Evolutionary conservation across 2,797 vertebrate genomes (phyloP).

Genomic region (Pipistrellus kuhlii): DNA sequence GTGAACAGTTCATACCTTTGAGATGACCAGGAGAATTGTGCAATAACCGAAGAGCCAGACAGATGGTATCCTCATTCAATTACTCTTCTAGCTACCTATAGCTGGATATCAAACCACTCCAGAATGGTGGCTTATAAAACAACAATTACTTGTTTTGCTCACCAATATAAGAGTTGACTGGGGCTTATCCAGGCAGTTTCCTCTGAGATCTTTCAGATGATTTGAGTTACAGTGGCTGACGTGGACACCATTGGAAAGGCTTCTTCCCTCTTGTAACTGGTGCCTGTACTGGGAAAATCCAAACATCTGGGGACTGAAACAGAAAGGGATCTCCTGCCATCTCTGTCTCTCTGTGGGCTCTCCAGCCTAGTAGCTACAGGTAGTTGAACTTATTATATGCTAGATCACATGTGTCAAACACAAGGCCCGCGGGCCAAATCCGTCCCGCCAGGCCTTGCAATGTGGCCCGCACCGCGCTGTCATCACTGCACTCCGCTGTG

Average conservation of each 20-base stretch:
- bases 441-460: too few relatives aligned
- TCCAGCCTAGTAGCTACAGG: background rate
- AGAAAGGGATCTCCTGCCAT: background rate
- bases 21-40: background rate
- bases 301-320: background rate
- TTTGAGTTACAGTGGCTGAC: background rate
- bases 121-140: background rate
- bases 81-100: background rate
- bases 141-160: background rate
- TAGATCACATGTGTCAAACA: too few relatives aligned
- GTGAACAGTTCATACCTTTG: background rate
- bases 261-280: background rate
- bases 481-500: too few relatives aligned
- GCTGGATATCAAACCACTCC: background rate
- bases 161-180: background rate
- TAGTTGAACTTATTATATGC: background rate
- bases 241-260: background rate
- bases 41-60: background rate
- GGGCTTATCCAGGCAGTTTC: background rate
- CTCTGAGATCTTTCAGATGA: background rate
- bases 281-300: background rate
- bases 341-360: background rate
- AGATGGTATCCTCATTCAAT: constrained; percentile 16
- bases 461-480: too few relatives aligned
- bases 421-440: too few relatives aligned